Conservation (phyloP, 1,140 invertebrate species). For the Trichomalopsis sarcophagae region DNA sequence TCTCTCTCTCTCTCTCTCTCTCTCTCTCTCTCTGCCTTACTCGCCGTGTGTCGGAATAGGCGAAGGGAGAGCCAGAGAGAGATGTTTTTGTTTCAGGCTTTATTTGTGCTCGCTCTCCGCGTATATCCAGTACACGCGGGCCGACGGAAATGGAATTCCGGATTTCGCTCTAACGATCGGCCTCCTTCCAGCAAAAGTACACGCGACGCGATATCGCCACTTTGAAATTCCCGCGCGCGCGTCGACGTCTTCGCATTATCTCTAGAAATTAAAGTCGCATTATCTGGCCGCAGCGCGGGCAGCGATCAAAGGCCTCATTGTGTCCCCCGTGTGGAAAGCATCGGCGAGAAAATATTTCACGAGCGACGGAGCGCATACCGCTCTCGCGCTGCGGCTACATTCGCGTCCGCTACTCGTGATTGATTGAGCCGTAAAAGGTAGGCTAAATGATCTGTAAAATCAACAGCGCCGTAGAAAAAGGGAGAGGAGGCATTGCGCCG, state of each 20-base stretch:
- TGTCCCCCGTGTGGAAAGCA: neutral
- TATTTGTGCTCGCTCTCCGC: neutral
- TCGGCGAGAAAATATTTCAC: neutral
- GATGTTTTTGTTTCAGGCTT: neutral
- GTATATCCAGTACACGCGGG: too few species aligned
- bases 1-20: neutral
- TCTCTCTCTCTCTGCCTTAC: too few species aligned
- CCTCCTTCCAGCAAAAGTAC: too few species aligned
- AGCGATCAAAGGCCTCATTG: neutral
- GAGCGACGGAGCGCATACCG: neutral
- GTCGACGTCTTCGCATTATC: too few species aligned
- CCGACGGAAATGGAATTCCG: too few species aligned
- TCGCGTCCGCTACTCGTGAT: conserved; percentile 42
- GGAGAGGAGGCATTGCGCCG: neutral
- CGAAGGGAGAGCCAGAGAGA: neutral
- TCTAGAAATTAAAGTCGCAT: neutral
- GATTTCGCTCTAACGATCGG: too few species aligned
- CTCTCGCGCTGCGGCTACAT: conserved; percentile 11
- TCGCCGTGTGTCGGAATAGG: neutral
- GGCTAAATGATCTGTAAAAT: conserved; percentile 53
- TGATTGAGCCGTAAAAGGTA: conserved; percentile 52
- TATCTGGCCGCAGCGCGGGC: too few species aligned
- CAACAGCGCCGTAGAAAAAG: conserved; percentile 4
- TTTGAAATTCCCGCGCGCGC: too few species aligned
- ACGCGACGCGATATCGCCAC: too few species aligned